Base-by-base conservation (phyloP, 2,888 invertebrate species). In the Drosophila gaucha region DNA sequence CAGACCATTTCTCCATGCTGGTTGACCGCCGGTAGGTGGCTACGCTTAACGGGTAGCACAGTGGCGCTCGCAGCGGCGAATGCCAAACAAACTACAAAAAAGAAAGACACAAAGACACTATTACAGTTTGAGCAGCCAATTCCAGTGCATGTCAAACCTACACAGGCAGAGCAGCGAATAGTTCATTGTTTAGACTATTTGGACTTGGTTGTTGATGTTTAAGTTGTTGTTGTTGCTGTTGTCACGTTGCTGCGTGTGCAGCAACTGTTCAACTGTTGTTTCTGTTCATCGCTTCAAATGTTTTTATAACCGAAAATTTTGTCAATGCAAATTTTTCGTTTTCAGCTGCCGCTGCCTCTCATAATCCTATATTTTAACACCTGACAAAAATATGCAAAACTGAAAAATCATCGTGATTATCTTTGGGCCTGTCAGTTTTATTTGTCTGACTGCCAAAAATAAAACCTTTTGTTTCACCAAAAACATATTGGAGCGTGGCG, bases 291-390 rank as follows among this genome's bases (percentile, higher is more conserved):
- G 28, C 6, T 33, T 16, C 24, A 50, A 62, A 35, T 43, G 66
- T 46, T 69, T 80, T 80, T 80, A 79, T 82, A 82, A 64, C 49
- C 49, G 33, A 41, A 38, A 58, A 58, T 41, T 31, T 20, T 35
- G 47, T 8, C 33, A 39, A 12, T 36, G 47, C 30, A 33, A 36
- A 35, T 30, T 46, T 44, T 18, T 54, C 36, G 20, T 30, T 28
- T n/a, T n/a, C n/a, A n/a, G 10, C 16, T 6, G 6, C 18, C 38
- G 43, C 54, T 20, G 43, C 16, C 16, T 20, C 50, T 44, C 54
- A 75, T 73, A 84, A 80, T 84, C 80, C 72, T 67, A 79, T 79
- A 74, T 66, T 73, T 79, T 67, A 79, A 78, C 82, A 82, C 82
- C 84, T 80, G 84, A 41, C 79, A 74, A 67, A 63, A 65, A 76